Conservation (phyloP, 2,888 invertebrate genomes). For the Petrolisthes manimaculis region DNA sequence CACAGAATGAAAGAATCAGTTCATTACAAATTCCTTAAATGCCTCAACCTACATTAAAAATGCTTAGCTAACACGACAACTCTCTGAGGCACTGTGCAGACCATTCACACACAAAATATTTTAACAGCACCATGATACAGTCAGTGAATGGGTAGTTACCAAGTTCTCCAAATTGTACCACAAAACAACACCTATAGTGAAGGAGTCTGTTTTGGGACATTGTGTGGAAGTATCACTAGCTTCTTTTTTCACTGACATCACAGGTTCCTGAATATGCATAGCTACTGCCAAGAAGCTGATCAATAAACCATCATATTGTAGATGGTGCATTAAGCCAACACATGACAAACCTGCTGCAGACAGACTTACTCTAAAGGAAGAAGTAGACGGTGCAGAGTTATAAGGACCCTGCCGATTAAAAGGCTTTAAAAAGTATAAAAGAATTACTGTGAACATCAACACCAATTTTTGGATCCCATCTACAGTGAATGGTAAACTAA, state of each 20-base stretch:
- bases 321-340: slow-evolving; percentile 5
- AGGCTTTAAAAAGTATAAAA: not conserved
- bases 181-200: not conserved
- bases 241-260: too few relatives aligned
- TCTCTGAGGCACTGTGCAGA: too few relatives aligned
- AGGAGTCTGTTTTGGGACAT: not conserved
- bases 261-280: too few relatives aligned
- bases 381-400: slow-evolving; percentile 34
- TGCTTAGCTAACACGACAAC: too few relatives aligned
- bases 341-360: slow-evolving; percentile 16
- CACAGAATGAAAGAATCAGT: too few relatives aligned
- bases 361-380: slow-evolving; percentile 45
- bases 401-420: slow-evolving; percentile 48
- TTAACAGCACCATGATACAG: too few relatives aligned
- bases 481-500: too few relatives aligned
- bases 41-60: too few relatives aligned
- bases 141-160: too few relatives aligned
- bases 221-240: not conserved
- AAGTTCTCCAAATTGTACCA: not conserved
- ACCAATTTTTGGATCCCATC: not conserved
- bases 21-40: too few relatives aligned
- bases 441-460: not conserved
- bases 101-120: too few relatives aligned
- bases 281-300: too few relatives aligned
- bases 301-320: not conserved